Base-by-base conservation (phyloP, 2,113 vertebrate species). In the Solea solea region DNA sequence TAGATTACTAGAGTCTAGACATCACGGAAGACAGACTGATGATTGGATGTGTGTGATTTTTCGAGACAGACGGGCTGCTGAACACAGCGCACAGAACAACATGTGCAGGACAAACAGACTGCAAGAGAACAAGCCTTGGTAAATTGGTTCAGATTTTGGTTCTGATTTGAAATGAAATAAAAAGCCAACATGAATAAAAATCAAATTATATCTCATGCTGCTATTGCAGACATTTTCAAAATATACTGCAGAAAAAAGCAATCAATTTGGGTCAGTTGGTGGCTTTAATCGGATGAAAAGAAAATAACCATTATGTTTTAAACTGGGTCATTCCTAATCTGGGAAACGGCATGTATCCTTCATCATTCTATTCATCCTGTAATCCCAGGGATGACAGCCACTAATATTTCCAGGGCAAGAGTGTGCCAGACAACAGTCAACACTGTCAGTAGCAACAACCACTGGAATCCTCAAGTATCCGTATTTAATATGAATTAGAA, bases 271-370 rank as follows among this genome's bases (percentile, higher is more conserved):
- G 89, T 92, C 87, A 89, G 76, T 53, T 13, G 58, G 76, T 51
- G 57, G 59, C 61, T 88, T 76, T 91, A 89, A 85, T 83, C 87
- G 70, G 88, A 91, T 91, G 69, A 91, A 64, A 67, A 60, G 48
- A 52, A 59, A 86, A 90, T 88, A 79, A 78, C 84, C 82, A 87
- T 90, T 88, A 88, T 87, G 83, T 86, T 84, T 85, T 54, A 85
- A 89, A 91, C 72, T 78, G 75, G 86, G 84, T 90, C 89, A 87
- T 59, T 86, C 72, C 86, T 92, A 92, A 91, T 90, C 89, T 89
- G 86, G 76, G 72, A 84, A 88, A 69, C 63, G 14, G 58, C 83
- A 82, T 81, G 81, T 74, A 88, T 89, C 73, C 70, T 74, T 88
- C 75, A 67, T 87, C 72, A 52, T 80, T 87, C 51, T 67, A 54